Evolutionary conservation across 30 jellyfish, hydroid and myxozoan species (phyloP).

Genomic region (Morbakka virulenta): DNA sequence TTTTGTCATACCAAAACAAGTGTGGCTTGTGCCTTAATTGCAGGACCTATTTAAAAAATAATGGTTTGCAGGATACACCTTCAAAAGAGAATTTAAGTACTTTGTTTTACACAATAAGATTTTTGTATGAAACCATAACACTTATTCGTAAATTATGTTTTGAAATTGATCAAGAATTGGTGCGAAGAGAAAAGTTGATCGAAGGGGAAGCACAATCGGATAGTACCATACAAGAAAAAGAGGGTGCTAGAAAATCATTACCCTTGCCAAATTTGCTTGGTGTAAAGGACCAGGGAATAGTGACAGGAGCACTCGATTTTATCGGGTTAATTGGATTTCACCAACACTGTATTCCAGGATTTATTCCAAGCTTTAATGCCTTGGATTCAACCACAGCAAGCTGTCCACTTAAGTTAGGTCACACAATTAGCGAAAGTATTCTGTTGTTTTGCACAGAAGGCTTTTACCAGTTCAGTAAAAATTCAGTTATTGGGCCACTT

Average conservation of each 20-base stretch:
- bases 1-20: no score
- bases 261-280: no score
- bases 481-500: neutral
- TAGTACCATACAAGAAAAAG: neutral
- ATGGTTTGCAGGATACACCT: neutral
- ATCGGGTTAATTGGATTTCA: conserved; percentile 16
- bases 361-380: no score
- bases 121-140: neutral
- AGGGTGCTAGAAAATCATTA: neutral
- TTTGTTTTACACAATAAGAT: neutral
- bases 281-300: conserved; percentile 13
- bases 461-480: no score
- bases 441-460: neutral
- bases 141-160: neutral
- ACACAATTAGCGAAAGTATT: neutral
- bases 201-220: neutral
- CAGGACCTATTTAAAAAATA: neutral
- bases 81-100: neutral
- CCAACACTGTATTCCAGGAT: conserved; percentile 23
- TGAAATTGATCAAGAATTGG: neutral
- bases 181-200: neutral
- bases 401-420: no score
- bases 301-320: conserved; percentile 25
- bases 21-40: neutral
- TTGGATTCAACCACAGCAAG: no score